Percentiles rank a stretch among this genome's conserved stretches.
Evolutionary conservation across 2,797 vertebrate genomes (phyloP).

Genomic region (Sebastes umbrosus): DNA sequence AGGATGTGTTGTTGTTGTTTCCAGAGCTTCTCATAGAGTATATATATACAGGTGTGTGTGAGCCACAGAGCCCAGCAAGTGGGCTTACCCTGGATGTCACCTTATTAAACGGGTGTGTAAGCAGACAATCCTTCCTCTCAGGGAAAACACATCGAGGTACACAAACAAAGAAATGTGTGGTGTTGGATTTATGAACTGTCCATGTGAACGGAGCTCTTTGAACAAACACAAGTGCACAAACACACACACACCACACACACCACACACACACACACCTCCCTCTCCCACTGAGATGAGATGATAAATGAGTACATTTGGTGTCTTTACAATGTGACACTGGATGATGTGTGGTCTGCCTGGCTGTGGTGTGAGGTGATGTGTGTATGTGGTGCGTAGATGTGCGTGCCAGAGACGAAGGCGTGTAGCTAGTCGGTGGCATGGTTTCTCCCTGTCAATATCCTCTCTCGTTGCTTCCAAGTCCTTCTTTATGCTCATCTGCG

Average conservation of each 20-base stretch:
- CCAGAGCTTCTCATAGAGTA: background rate
- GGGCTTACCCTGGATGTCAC: background rate
- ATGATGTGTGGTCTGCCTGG: constrained; percentile 50
- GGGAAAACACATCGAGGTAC: background rate
- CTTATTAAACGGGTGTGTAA: background rate
- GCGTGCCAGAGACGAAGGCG: background rate
- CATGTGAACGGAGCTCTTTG: constrained; percentile 19
- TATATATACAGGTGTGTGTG: constrained; percentile 1
- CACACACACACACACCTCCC: background rate
- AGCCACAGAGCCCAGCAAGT: background rate
- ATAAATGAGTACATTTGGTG: constrained; percentile 42
- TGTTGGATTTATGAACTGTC: constrained; percentile 25
- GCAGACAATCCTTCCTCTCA: background rate
- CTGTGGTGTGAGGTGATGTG: background rate
- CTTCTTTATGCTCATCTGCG: background rate
- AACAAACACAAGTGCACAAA: background rate
- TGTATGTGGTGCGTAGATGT: background rate
- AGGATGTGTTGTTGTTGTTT: background rate
- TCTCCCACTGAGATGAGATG: constrained; percentile 25
- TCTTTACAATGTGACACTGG: constrained; percentile 30
- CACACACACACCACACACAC: no score
- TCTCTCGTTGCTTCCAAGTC: background rate
- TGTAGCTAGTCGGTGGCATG: constrained; percentile 19
- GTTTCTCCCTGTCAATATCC: constrained; percentile 16
- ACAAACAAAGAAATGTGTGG: constrained; percentile 8